Percentiles rank a stretch among this genome's conserved stretches.
Conservation (phyloP, 64 coral and sea anemone species). For the Porites lutea region DNA sequence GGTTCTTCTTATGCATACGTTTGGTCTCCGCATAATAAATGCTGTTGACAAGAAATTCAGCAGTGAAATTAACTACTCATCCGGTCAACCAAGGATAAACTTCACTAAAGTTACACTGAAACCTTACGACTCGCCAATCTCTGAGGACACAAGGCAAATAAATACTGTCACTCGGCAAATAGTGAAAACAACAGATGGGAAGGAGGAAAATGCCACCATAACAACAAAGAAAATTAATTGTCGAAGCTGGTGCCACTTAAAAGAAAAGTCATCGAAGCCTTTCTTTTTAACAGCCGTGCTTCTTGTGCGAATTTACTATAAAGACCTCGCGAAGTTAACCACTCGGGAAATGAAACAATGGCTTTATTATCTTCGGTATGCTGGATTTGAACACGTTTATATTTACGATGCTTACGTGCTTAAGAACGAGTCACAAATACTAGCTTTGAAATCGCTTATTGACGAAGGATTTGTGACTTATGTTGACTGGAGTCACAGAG, state of each 20-base stretch:
- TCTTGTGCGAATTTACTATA: conserved; percentile 57
- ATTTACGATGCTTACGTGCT: conserved; percentile 76
- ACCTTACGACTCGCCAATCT: not conserved
- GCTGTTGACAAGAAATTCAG: not conserved
- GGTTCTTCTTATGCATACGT: not conserved
- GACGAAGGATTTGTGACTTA: conserved; percentile 85
- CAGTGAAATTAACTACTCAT: not conserved
- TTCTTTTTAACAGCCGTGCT: conserved; percentile 72
- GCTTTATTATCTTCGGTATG: conserved; percentile 75
- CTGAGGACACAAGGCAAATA: not conserved
- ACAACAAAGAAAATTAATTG: not conserved
- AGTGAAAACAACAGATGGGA: not conserved
- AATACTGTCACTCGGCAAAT: not conserved
- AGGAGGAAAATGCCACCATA: not conserved
- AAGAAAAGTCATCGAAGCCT: conserved; percentile 37
- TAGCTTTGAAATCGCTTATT: conserved; percentile 51
- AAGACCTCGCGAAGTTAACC: conserved; percentile 48
- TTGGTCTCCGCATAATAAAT: not conserved
- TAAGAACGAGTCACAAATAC: conserved; percentile 65
- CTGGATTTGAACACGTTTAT: conserved; percentile 81
- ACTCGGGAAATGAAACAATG: conserved; percentile 70
- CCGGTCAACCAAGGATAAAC: not conserved
- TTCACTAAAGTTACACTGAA: not conserved
- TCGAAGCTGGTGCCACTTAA: conserved; percentile 33
- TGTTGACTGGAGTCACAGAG: conserved; percentile 71